These are phyloP conservation scores for Chrysina gloriosa DNA, from an alignment of 2,888 invertebrate species.

Conservation along the genomic window DNA sequence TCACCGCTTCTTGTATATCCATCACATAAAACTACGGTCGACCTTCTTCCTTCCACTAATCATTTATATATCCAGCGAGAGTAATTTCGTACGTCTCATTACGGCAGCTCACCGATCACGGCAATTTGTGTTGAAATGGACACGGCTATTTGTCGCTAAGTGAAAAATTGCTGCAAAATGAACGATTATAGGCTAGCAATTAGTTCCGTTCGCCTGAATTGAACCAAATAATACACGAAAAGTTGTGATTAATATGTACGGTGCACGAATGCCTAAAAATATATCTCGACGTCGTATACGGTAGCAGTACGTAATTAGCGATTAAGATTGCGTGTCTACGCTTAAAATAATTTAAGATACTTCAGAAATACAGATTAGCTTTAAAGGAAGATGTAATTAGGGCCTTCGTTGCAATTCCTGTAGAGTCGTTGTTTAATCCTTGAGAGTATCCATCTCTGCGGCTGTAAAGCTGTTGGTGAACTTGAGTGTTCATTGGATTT, in stretches of 20 bases:
- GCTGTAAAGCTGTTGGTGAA: too few species aligned
- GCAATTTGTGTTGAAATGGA: slow-evolving; percentile 40
- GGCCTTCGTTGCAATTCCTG: too few species aligned
- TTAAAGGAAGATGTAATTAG: too few species aligned
- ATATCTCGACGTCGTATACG: not conserved
- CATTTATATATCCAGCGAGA: slow-evolving; percentile 33
- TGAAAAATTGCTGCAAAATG: slow-evolving; percentile 33
- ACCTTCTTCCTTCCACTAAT: slow-evolving; percentile 46
- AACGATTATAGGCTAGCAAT: slow-evolving; percentile 35
- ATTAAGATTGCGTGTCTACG: too few species aligned
- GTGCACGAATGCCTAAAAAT: too few species aligned
- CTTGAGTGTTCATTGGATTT: too few species aligned
- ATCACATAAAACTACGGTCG: slow-evolving; percentile 46
- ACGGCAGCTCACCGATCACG: slow-evolving; percentile 27
- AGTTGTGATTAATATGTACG: too few species aligned
- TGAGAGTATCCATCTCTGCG: too few species aligned
- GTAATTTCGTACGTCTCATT: slow-evolving; percentile 34
- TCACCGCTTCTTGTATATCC: slow-evolving; percentile 42
- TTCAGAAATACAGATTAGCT: too few species aligned
- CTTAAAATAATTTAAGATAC: too few species aligned
- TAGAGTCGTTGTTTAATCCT: too few species aligned
- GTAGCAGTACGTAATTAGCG: not conserved
- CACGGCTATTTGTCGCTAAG: slow-evolving; percentile 28
- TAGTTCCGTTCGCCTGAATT: slow-evolving; percentile 21
- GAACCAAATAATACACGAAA: slow-evolving; percentile 4